Conservation (phyloP, 1,140 invertebrate species). For the Anadara kagoshimensis region DNA sequence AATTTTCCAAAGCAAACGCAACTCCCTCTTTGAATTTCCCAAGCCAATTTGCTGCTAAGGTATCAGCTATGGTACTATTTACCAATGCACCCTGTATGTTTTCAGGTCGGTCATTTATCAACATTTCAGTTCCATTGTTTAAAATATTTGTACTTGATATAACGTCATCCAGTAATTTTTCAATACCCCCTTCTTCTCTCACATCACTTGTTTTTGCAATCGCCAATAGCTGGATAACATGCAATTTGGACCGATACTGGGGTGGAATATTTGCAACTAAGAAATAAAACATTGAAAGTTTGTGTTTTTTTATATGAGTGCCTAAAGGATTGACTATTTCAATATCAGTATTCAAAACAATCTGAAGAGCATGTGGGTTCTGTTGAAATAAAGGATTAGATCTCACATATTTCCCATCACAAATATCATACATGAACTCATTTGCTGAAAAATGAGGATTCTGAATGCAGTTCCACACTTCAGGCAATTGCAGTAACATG, state of each 20-base stretch:
- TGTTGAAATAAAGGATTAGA: background rate
- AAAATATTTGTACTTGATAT: background rate
- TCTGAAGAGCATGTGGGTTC: background rate
- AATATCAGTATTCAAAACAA: background rate
- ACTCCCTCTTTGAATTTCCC: slow-evolving; percentile 11
- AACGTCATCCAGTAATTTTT: background rate
- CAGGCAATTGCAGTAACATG: slow-evolving; percentile 2
- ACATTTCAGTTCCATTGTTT: background rate
- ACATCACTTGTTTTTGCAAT: slow-evolving; percentile 8
- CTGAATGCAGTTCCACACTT: background rate
- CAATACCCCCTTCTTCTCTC: background rate
- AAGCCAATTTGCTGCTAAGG: background rate
- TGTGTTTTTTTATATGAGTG: slow-evolving; percentile 2
- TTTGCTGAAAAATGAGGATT: background rate
- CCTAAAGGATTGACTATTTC: slow-evolving; percentile 16
- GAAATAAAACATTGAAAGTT: slow-evolving; percentile 2
- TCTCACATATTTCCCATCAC: background rate
- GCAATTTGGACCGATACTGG: background rate
- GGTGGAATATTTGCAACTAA: slow-evolving; percentile 1
- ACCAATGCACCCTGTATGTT: slow-evolving; percentile 4
- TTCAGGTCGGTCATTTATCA: background rate
- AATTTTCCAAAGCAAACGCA: background rate
- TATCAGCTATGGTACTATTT: background rate
- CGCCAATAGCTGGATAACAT: slow-evolving; percentile 3
- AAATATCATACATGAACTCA: background rate